Base-by-base conservation (phyloP, 2,797 vertebrate genomes). In the Simalia tracyae region DNA sequence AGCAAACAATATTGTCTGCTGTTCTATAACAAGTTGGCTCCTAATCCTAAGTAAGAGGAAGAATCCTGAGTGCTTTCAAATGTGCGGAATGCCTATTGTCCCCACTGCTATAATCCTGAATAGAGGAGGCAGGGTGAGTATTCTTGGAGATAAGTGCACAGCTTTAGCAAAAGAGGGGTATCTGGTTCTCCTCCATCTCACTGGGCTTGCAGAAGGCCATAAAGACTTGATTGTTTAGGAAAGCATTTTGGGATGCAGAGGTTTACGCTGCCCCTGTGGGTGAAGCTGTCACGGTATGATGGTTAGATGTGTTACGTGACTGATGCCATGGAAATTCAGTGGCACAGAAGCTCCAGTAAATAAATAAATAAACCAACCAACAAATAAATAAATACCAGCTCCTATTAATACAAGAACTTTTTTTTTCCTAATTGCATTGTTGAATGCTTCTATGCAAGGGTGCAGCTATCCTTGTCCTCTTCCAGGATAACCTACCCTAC, bases 311-410 rank as follows among this genome's bases (percentile, higher is more conserved):
- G n/a, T 36, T 36, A 1, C 19, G 36, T 36, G 15, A 72, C 68
- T 72, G 15, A 36, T 72, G 68, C 68, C 6, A 9, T 72, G 14
- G 36, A 72, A 19, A 36, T 68, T 36, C 36, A 36, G 31, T 72
- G n/a, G 15, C 68, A 36, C 15, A 8, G 31, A 72, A 36, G 8
- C 31, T 72, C 31, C 15, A 36, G n/a, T 72, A 36, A 72, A 72
- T 36, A 36, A 2, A 72, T 72, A 8, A 2, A 72, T 36, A 1
- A 3, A 42, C 36, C 1, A 1, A 72, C 36, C 0, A 15, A 19
- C 36, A 0, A 2, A 36, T 72, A 0, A 2, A 36, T 72, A 7
- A 1, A 24, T 72, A 36, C 1, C 17, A 2, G 11, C 36, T 36
- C 3, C 72, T 91, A 63, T 50, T 11, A 31, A 61, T 36, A 63